Base-by-base conservation (phyloP, 2,113 vertebrate species). In the Tichodroma muraria region DNA sequence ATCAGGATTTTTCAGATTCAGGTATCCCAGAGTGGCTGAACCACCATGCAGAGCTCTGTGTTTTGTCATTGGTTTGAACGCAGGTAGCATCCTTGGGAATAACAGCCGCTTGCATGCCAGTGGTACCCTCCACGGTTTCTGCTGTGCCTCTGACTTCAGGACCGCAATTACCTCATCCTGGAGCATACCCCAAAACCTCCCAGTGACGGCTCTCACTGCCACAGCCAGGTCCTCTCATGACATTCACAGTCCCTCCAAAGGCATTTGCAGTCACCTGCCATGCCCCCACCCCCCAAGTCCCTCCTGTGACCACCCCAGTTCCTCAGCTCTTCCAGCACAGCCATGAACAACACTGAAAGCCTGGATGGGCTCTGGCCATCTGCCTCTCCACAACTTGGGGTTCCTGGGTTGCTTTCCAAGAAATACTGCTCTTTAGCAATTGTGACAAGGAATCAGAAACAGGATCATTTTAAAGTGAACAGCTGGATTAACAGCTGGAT, bases 231-330 rank as follows among this genome's bases (percentile, higher is more conserved):
- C 18, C 12, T 76, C 66, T 71, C 53, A 37, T 9, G 37, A 37
- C 27, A 81, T 21, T 20, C 47, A n/a, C 4, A 30, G 42, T 49
- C 25, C 4, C 31, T 19, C 44, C 14, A 44, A 38, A 88, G 65
- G 76, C 3, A 28, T 59, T 14, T 2, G 10, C 1, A 24, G 52
- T 53, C 8, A 59, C 21, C 33, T 85, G 44, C 8, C 35, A 35
- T 27, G 33, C 42, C 18, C 3, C 3, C 20, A n/a, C 3, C 7
- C 6, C 11, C 4, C 3, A 1, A 31, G 37, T 33, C 21, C 54
- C 13, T 86, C 23, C 45, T 28, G 76, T 59, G 72, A 59, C n/a
- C 13, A 9, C 18, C 13, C 24, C 12, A 31, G 49, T 9, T 31
- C 42, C 60, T 50, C 15, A 45, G 56, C 52, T 81, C 35, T 45